Base-by-base conservation (phyloP, 2,113 vertebrate genomes). In the Dasypus novemcinctus region DNA sequence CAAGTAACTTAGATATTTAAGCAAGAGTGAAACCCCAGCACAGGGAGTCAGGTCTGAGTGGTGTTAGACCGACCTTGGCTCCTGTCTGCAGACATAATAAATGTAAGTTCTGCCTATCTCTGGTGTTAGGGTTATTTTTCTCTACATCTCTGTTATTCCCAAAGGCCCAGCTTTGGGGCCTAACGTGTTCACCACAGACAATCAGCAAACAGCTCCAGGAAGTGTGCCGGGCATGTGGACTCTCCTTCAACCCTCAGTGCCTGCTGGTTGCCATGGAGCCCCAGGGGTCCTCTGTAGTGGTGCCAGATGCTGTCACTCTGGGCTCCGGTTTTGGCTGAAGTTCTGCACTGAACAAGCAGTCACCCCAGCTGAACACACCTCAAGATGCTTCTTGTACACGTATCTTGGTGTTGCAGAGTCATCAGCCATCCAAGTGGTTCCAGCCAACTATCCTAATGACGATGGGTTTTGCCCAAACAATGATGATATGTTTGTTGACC, bases 191-290 rank as follows among this genome's bases (percentile, higher is more conserved):
- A 78, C 99, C 99, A 93, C 99, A 99, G 97, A 99, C 99, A 95
- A 99, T 99, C 98, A 99, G 99, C 96, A 99, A 99, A 76, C 99
- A 99, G 98, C 99, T 99, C 91, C 99, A 99, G 98, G 99, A 99
- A 95, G 98, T 99, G 69, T 99, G 99, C 97, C 99, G 99, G 75
- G 99, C 99, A 98, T 99, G 99, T 72, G 99, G 99, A 99, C 98
- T 99, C 99, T 41, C 99, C 99, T 75, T 98, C 99, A 75, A 99
- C 99, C 98, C 99, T 99, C 96, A 99, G 99, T 97, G 99, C 99
- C 99, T 99, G 99, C 96, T 99, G 97, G 99, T 99, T 59, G 99
- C 99, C 98, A 99, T 99, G 99, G 99, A 99, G 98, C 99, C 99
- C 12, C 99, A 99, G 97, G 99, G 99, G 69, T 99, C 99, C 31